Evolutionary conservation across 2,888 invertebrate genomes (phyloP), one percentile per base, ranked within the genome.

Genomic region (Mythimna pallens): DNA sequence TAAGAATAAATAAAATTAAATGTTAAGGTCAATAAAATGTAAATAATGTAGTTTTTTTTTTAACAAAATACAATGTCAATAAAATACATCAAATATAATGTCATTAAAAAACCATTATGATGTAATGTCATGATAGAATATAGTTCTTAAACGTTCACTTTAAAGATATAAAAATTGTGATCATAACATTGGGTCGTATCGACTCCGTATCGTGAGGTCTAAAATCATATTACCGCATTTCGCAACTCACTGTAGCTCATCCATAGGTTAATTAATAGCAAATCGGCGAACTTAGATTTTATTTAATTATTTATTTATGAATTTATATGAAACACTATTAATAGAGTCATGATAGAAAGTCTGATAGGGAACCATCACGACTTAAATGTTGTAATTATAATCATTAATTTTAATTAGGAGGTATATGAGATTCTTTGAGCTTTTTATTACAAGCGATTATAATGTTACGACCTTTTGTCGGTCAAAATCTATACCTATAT

Each of bases 301-400:
- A 40, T 61, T 61, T 71, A 52, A 40, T n/a, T 66, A 68, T 71
- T 80, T 55, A 54, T 73, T 77, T 72, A 73, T 72, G 54, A 59
- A 72, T 64, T 64, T 64, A 76, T 54, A 58, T 62, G 72, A 67
- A 17, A 22, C 71, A 52, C 20, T 64, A 63, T 66, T 70, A 72
- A 84, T 71, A 58, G 20, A 72, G 54, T 78, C 86, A 80, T 81
- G 86, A 65, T 82, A 57, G 73, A 81, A 83, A 83, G 76, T 73
- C 54, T 63, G 65, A 40, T 61, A 64, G 20, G 47, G 57, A 63
- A 64, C 59, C 61, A 70, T 74, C 80, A 70, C 52, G 76, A 57
- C 54, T 58, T 57, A 61, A 70, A 36, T 30, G 25, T 43, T n/a
- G 67, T 79, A 63, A 83, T 83, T 82, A 72, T 55, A 80, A 65